These are phyloP conservation scores for Hypolimnas misippus DNA, from an alignment of 2,888 invertebrate species.

Conservation along the genomic window DNA sequence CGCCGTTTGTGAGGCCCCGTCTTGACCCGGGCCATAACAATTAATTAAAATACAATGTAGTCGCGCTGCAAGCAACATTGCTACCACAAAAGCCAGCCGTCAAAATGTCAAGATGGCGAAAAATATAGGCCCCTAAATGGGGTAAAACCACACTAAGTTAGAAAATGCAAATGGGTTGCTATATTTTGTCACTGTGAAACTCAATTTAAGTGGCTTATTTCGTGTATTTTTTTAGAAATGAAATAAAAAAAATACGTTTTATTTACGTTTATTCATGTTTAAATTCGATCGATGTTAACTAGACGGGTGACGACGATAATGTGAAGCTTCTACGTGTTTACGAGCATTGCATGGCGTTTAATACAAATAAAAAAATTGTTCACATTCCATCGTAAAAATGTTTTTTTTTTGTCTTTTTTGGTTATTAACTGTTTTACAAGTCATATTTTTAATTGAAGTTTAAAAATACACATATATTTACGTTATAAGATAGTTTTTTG, in stretches of 20 bases:
- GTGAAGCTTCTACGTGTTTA: slow-evolving; percentile 2
- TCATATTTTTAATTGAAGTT: background rate
- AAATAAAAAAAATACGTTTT: background rate
- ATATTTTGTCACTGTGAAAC: slow-evolving; percentile 40
- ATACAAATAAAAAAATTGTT: slow-evolving; percentile 6
- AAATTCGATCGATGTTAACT: background rate
- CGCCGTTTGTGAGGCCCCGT: slow-evolving; percentile 61
- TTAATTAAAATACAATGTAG: slow-evolving; percentile 78
- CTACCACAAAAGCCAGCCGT: slow-evolving; percentile 47
- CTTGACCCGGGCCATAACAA: slow-evolving; percentile 69
- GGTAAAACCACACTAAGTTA: slow-evolving; percentile 46
- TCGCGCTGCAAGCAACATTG: slow-evolving; percentile 38
- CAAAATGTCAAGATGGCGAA: slow-evolving; percentile 53
- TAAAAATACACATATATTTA: background rate
- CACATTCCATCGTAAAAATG: background rate
- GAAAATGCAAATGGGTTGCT: slow-evolving; percentile 45
- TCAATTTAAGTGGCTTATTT: slow-evolving; percentile 30
- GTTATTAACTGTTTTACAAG: slow-evolving; percentile 2
- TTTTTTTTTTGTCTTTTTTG: background rate
- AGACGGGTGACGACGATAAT: slow-evolving; percentile 2
- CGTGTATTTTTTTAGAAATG: slow-evolving; percentile 9
- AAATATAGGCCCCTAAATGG: slow-evolving; percentile 54
- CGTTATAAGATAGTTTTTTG: no score
- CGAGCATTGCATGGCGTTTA: slow-evolving; percentile 5
- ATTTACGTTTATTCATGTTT: background rate